Evolutionary conservation across 2,888 invertebrate species (phyloP).

Genomic region (Chrysomela aeneicollis): DNA sequence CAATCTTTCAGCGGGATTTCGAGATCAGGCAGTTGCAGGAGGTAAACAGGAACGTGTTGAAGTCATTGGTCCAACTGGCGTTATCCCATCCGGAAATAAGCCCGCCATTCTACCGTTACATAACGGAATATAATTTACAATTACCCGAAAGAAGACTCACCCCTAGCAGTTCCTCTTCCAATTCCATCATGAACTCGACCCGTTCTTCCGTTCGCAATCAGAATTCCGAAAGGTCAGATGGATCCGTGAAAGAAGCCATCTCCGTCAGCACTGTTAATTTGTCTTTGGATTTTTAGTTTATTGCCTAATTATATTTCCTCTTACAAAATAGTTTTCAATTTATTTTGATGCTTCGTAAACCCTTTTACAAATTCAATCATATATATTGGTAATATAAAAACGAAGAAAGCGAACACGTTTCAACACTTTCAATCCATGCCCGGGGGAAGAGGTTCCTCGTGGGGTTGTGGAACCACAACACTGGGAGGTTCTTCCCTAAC

Average conservation of each 20-base stretch:
- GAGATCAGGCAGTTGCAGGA: slow-evolving; percentile 67
- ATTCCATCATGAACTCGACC: slow-evolving; percentile 21
- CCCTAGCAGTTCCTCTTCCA: slow-evolving; percentile 33
- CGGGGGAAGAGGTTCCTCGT: slow-evolving; percentile 59
- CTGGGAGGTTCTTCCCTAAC: slow-evolving; percentile 8
- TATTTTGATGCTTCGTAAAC: not conserved
- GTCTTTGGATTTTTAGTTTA: slow-evolving; percentile 31
- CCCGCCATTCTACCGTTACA: slow-evolving; percentile 52
- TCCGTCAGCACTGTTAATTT: slow-evolving; percentile 32
- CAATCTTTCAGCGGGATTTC: slow-evolving; percentile 64
- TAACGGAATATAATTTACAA: slow-evolving; percentile 49
- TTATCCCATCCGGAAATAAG: slow-evolving; percentile 49
- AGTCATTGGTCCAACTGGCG: slow-evolving; percentile 66
- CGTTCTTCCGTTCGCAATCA: slow-evolving; percentile 26
- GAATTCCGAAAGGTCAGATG: slow-evolving; percentile 25
- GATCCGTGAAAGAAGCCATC: slow-evolving; percentile 1
- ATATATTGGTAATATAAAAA: too few species aligned
- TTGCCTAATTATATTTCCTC: slow-evolving; percentile 11
- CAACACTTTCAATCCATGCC: slow-evolving; percentile 56
- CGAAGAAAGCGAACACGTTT: not conserved
- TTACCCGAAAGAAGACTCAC: slow-evolving; percentile 45
- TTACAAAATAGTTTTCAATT: not conserved
- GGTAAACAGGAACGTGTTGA: slow-evolving; percentile 65
- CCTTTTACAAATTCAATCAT: not conserved
- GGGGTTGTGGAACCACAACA: slow-evolving; percentile 9